A percentile compares a stretch with the other conserved stretches of the same genome.
Conservation (phyloP, 2,797 vertebrate species). For the Bufotes viridis region DNA sequence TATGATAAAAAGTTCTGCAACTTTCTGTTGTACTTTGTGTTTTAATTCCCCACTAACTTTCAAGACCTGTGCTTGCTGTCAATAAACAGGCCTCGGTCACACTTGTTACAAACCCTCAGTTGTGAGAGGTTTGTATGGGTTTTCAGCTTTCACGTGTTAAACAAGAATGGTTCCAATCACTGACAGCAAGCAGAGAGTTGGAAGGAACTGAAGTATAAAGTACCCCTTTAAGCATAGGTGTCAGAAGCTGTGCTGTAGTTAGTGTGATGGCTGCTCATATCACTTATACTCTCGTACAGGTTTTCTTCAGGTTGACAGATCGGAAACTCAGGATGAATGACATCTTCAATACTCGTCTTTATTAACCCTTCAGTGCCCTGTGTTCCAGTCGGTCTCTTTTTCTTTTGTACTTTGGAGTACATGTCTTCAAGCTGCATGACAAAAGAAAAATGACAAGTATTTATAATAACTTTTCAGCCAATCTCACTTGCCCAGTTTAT, state of each 20-base stretch:
- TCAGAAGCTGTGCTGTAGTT: background rate
- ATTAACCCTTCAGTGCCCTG: background rate
- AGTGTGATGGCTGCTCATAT: conserved; percentile 52
- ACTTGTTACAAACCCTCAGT: background rate
- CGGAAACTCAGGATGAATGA: no score
- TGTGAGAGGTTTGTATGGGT: background rate
- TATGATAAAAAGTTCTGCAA: background rate
- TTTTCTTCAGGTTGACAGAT: conserved; percentile 17
- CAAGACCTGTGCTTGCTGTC: background rate
- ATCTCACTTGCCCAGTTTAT: no score
- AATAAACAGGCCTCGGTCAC: no score
- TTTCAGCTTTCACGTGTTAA: background rate
- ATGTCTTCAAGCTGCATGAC: conserved; percentile 49
- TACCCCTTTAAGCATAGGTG: background rate
- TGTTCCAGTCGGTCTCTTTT: conserved; percentile 6
- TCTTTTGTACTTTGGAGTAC: conserved; percentile 57
- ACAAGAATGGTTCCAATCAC: background rate
- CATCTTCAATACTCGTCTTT: background rate
- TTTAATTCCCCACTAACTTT: background rate
- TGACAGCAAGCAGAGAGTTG: background rate
- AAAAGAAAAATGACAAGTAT: background rate
- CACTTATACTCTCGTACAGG: conserved; percentile 53
- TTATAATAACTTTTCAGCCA: no score
- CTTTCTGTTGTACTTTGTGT: background rate
- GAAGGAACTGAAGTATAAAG: background rate